Percentiles rank a stretch among this genome's conserved stretches.
These are phyloP conservation scores for Drosophila ercepeae DNA, from an alignment of 1,140 invertebrate genomes.

Conservation along the genomic window DNA sequence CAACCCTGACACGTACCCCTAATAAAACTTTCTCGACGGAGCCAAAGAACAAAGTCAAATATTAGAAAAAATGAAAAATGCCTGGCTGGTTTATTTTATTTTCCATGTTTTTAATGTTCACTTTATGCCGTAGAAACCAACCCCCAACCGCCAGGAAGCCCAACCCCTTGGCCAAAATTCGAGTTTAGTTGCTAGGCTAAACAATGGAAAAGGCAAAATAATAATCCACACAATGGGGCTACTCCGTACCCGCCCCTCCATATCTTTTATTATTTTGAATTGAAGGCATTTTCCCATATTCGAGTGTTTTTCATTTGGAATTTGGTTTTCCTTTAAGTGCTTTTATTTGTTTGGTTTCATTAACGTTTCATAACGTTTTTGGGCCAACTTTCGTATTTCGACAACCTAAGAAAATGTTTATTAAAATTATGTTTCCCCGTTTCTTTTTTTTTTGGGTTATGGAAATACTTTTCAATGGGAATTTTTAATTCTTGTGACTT, in stretches of 20 bases:
- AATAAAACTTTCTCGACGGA: slow-evolving; percentile 58
- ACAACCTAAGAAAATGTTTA: not conserved
- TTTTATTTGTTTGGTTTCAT: slow-evolving; percentile 6
- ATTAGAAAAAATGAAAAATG: slow-evolving; percentile 44
- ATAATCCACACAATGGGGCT: slow-evolving; percentile 27
- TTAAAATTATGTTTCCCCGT: not conserved
- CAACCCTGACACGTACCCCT: slow-evolving; percentile 70
- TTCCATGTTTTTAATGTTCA: slow-evolving; percentile 38
- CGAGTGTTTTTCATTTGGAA: slow-evolving; percentile 16
- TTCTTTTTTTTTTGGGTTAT: not conserved
- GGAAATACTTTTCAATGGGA: not conserved
- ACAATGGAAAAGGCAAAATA: slow-evolving; percentile 27
- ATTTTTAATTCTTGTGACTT: not conserved
- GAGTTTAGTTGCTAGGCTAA: slow-evolving; percentile 45
- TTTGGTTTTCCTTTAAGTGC: not conserved
- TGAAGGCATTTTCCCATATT: slow-evolving; percentile 21
- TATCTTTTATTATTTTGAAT: slow-evolving; percentile 1
- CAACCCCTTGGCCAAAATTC: not conserved
- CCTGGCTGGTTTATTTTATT: slow-evolving; percentile 42
- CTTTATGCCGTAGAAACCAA: slow-evolving; percentile 19
- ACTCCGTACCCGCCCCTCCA: not conserved
- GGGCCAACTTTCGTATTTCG: not conserved
- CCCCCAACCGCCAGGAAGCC: not conserved
- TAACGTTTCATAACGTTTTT: not conserved
- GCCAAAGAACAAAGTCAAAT: slow-evolving; percentile 59